phyloP scores from a whole-genome alignment of 2,888 invertebrate genomes.

The Polietes domitor region DNA sequence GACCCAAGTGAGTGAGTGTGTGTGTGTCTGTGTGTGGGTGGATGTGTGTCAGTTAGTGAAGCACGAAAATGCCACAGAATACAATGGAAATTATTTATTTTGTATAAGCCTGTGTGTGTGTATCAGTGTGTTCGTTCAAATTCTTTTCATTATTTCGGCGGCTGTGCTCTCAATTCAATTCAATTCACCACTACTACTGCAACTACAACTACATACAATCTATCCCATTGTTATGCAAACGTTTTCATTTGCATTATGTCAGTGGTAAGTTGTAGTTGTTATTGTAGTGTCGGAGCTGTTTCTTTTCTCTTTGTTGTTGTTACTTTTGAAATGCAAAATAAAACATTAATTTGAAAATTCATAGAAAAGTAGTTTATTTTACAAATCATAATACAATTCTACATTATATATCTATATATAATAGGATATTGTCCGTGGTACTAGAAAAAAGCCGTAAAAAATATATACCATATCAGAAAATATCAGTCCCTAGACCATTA shows the following conservation, averaged over 20 bases:
- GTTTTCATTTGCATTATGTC: slow-evolving; percentile 69
- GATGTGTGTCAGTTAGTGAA: slow-evolving; percentile 48
- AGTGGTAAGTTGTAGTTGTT: slow-evolving; percentile 53
- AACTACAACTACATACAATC: slow-evolving; percentile 58
- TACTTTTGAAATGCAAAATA: slow-evolving; percentile 34
- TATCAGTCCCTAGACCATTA: too few species aligned
- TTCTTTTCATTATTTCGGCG: slow-evolving; percentile 61
- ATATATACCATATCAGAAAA: too few species aligned
- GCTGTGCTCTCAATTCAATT: slow-evolving; percentile 41
- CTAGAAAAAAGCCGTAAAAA: too few species aligned
- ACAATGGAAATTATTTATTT: slow-evolving; percentile 66
- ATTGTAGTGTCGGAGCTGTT: not conserved
- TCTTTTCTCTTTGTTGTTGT: not conserved
- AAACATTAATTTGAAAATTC: slow-evolving; percentile 44
- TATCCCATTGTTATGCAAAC: slow-evolving; percentile 69
- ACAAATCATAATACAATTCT: slow-evolving; percentile 44
- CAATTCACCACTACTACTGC: slow-evolving; percentile 50
- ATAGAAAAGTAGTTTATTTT: slow-evolving; percentile 36
- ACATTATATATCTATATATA: not conserved
- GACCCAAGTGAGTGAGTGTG: not conserved
- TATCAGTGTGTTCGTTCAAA: not conserved
- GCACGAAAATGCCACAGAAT: slow-evolving; percentile 64
- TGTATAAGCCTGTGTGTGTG: slow-evolving; percentile 19
- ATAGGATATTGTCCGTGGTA: too few species aligned
- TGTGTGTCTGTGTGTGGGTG: not conserved